Conservation (phyloP, 2,113 vertebrate species). For the Tretioscincus oriximinensis region DNA sequence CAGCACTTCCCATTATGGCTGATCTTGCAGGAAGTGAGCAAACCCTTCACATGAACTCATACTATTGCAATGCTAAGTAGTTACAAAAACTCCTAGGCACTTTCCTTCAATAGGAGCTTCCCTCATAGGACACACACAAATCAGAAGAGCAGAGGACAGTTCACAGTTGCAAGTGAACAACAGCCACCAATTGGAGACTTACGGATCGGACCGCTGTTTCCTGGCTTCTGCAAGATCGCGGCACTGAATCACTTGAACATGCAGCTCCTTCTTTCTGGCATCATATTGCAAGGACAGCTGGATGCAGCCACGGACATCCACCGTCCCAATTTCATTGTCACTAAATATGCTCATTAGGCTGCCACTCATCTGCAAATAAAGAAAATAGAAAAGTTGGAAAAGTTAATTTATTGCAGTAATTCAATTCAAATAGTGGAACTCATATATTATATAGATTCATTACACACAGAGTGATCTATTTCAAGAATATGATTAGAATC, state of each 20-base stretch:
- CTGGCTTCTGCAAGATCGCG: conserved; percentile 85
- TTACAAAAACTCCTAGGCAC: not conserved
- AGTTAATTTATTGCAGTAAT: too few species aligned
- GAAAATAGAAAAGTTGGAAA: rapidly evolving
- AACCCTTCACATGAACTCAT: too few species aligned
- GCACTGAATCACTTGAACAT: conserved; percentile 83
- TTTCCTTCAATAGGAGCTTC: not conserved
- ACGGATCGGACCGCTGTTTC: conserved; percentile 89
- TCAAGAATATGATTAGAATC: too few species aligned
- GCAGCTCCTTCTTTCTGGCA: conserved; percentile 77
- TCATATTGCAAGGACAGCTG: conserved; percentile 86
- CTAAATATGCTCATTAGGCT: conserved; percentile 92
- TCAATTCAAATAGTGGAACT: too few species aligned
- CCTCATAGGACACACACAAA: not conserved
- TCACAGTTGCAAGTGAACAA: rapidly evolving
- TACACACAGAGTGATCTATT: too few species aligned
- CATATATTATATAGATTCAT: too few species aligned
- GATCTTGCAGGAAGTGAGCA: not conserved
- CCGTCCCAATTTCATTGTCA: conserved; percentile 79
- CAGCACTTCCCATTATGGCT: not conserved
- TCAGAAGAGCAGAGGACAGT: rapidly evolving
- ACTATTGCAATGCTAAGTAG: not conserved
- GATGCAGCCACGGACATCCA: conserved; percentile 85
- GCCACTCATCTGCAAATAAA: conserved; percentile 79
- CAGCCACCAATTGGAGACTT: conserved; percentile 61